phyloP scores from a whole-genome alignment of 2,888 invertebrate genomes.

The Hyposoter dolosus region DNA sequence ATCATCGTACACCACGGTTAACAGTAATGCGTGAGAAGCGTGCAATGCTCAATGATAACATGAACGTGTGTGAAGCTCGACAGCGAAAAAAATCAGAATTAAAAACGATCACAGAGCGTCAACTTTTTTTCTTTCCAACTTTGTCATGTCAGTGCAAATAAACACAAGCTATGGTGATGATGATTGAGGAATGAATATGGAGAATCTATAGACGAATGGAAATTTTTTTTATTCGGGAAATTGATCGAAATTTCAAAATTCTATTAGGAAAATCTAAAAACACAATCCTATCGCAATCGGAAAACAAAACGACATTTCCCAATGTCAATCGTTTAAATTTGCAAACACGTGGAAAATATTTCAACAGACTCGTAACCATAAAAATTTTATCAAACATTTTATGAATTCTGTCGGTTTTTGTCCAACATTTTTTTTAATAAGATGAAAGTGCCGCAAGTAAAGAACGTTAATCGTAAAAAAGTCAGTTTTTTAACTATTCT shows the following conservation, averaged over 20 bases:
- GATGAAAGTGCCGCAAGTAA: not conserved
- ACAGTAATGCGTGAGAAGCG: constrained; percentile 27
- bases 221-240: not conserved
- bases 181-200: not conserved
- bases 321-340: not conserved
- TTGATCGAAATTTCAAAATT: not conserved
- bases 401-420: not conserved
- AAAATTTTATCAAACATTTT: not conserved
- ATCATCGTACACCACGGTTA: constrained; percentile 1
- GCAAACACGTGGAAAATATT: not conserved
- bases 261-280: not conserved
- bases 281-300: not conserved
- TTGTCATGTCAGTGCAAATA: not conserved
- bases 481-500: constrained; percentile 22
- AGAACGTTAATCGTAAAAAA: not conserved
- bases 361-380: not conserved
- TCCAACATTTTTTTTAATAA: not conserved
- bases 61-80: constrained; percentile 22
- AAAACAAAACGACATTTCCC: not conserved
- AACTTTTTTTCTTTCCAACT: not conserved
- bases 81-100: constrained; percentile 1
- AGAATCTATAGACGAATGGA: not conserved
- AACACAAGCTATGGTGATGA: not conserved
- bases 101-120: not conserved
- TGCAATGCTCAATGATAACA: constrained; percentile 54